Base-by-base conservation (phyloP, 2,888 invertebrate species). In the Hypomecis punctinalis region DNA sequence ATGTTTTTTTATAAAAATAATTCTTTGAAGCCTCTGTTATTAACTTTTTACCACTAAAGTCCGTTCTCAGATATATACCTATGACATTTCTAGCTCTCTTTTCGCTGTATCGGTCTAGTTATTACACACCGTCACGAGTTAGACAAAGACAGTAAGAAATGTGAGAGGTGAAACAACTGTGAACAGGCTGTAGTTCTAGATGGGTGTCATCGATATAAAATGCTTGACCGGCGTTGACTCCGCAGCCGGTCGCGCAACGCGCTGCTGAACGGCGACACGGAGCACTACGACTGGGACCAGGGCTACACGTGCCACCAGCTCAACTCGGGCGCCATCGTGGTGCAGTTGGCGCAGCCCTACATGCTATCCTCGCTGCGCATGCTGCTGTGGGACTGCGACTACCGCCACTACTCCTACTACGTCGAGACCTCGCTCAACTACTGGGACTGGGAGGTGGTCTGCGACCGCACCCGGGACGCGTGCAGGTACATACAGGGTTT, bases 291-390 rank as follows among this genome's bases (percentile, higher is more conserved):
- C 93, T 99, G 99, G 99, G 99, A 99, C 90, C 97, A 97, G 60
- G 99, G 99, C 69, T 99, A 99, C 90, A 99, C 99, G 5, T 99
- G 99, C 88, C 99, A 99, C 93, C 99, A 99, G 91, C 93, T 98
- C 68, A 98, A 98, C 75, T 97, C 97, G 73, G 99, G 99, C 64
- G 96, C 97, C 75, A 99, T 99, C 82, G 95, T 98, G 76, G 97
- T 99, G 68, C 98, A 99, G 90, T 94, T 99, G 72, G 98, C 96
- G 62, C 99, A 99, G 94, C 99, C 99, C 3, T 99, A 98, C 88
- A 94, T 98, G 82, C 95, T 99, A 68, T 95, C 96, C 62, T 98
- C 98, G 37, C 95, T 99, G 94, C 95, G 98, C 89, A 91, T 99
- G 82, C 93, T 99, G 75, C 94, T 99, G 68, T 99, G 99, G 99